Conservation (phyloP, 1,140 invertebrate species). For the Megalopta genalis region DNA sequence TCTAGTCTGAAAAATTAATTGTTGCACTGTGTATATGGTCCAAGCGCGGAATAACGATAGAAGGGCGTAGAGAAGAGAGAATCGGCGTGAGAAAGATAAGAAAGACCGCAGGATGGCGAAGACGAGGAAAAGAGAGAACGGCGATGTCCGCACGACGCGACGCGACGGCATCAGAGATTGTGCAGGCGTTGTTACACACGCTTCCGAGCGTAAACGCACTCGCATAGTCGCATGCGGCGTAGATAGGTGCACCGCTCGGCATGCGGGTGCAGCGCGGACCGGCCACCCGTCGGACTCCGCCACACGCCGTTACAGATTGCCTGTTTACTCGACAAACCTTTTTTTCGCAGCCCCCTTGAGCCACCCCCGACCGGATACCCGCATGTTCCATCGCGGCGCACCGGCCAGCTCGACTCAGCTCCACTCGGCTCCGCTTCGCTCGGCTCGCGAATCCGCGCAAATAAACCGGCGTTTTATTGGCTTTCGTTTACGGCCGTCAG, state of each 20-base stretch:
- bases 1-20: no score
- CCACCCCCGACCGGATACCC: constrained; percentile 15
- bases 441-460: constrained; percentile 4
- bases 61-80: constrained; percentile 19
- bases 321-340: constrained; percentile 28
- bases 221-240: constrained; percentile 5
- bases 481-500: constrained; percentile 1
- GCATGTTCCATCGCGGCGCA: constrained; percentile 12
- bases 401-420: no score
- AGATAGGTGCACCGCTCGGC: constrained; percentile 35
- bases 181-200: constrained; percentile 46
- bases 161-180: constrained; percentile 34
- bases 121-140: background rate
- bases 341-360: background rate
- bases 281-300: background rate
- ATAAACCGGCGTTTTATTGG: constrained; percentile 3
- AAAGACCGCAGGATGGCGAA: background rate
- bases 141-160: background rate
- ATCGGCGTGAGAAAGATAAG: background rate
- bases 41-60: constrained; percentile 2
- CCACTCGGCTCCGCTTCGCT: no score
- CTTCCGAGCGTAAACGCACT: constrained; percentile 41
- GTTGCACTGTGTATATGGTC: no score
- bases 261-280: constrained; percentile 39
- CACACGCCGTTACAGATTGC: constrained; percentile 18